These are phyloP conservation scores for Aldabrachelys gigantea DNA, from an alignment of 2,113 vertebrate species.

Conservation along the genomic window DNA sequence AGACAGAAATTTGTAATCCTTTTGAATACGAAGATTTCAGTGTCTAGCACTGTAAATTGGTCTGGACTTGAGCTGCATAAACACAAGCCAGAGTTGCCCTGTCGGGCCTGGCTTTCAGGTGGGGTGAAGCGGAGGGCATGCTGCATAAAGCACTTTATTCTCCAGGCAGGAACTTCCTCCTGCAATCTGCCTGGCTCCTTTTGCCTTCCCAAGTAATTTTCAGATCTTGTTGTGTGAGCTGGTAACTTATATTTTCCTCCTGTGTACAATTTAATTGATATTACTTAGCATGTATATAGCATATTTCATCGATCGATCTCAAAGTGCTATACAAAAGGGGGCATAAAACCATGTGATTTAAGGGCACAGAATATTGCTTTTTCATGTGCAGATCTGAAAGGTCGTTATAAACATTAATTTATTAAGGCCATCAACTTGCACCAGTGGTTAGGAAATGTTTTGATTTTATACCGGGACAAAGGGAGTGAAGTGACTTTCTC, in stretches of 20 bases:
- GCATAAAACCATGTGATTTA: neutral
- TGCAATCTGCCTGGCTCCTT: neutral
- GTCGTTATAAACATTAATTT: neutral
- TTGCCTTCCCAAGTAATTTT: neutral
- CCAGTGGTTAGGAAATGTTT: neutral
- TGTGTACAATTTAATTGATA: neutral
- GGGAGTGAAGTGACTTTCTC: neutral
- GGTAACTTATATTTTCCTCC: neutral
- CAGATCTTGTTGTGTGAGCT: neutral
- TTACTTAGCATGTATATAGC: neutral
- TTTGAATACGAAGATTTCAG: constrained; percentile 41
- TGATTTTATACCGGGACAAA: neutral
- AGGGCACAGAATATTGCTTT: neutral
- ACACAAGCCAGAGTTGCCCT: neutral
- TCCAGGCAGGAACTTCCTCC: neutral
- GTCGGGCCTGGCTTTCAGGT: neutral
- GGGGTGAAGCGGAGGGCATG: neutral
- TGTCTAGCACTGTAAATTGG: constrained; percentile 31
- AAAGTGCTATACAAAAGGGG: neutral
- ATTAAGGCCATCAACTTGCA: neutral
- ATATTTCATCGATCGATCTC: neutral
- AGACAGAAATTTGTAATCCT: constrained; percentile 73
- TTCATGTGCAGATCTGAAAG: neutral
- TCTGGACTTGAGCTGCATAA: constrained; percentile 8
- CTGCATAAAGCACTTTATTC: neutral